These are phyloP conservation scores for Frankliniella fusca DNA, from an alignment of 2,888 invertebrate genomes.

Conservation along the genomic window DNA sequence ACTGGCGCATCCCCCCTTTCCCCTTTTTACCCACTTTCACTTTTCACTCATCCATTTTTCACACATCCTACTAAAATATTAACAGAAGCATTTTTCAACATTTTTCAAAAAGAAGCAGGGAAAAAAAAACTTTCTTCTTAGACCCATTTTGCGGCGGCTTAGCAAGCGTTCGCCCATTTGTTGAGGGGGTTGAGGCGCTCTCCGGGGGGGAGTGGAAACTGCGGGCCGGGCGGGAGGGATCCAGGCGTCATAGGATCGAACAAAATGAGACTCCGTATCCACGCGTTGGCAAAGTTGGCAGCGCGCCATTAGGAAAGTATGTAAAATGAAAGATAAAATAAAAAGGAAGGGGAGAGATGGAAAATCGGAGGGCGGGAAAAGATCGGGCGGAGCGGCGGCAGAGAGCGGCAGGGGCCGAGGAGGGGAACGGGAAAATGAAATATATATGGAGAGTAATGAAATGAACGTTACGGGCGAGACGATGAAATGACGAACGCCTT, in stretches of 20 bases:
- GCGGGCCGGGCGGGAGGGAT: not conserved
- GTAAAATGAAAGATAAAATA: not conserved
- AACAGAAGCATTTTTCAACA: not conserved
- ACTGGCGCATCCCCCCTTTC: not conserved
- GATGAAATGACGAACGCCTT: too few species aligned
- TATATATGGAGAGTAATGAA: not conserved
- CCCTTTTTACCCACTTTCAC: not conserved
- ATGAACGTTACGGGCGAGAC: not conserved
- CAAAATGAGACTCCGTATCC: not conserved
- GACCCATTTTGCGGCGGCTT: too few species aligned
- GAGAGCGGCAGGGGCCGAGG: not conserved
- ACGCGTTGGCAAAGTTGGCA: not conserved
- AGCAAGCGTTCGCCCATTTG: too few species aligned
- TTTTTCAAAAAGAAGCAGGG: too few species aligned
- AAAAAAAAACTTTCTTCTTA: too few species aligned
- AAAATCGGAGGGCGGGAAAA: not conserved
- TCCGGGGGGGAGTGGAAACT: not conserved
- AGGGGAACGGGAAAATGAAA: not conserved
- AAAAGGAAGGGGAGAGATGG: not conserved
- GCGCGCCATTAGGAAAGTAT: slow-evolving; percentile 10
- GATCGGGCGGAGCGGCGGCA: not conserved
- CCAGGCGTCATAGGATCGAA: not conserved
- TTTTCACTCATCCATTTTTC: not conserved
- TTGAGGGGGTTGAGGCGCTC: not conserved
- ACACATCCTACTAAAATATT: not conserved